Evolutionary conservation across 1,140 invertebrate genomes (phyloP).

Genomic region (Ceratosolen fusciceps): DNA sequence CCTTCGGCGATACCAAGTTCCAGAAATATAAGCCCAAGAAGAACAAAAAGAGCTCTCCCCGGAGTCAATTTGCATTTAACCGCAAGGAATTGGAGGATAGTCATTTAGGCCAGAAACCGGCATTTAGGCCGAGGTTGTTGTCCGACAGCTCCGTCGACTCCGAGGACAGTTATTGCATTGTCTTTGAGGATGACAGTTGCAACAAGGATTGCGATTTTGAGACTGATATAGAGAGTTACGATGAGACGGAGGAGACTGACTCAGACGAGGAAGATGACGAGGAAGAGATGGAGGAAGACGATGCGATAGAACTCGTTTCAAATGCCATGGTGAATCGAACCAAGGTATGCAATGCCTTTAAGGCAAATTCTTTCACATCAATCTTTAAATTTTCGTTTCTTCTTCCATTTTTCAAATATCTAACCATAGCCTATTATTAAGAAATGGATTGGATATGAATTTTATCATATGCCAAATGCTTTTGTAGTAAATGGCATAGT

Average conservation of each 20-base stretch:
- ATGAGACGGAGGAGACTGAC: slow-evolving; percentile 1
- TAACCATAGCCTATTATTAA: too few relatives aligned
- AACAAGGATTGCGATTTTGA: slow-evolving; percentile 49
- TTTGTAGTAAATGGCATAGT: too few relatives aligned
- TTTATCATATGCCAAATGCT: too few relatives aligned
- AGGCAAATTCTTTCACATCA: too few relatives aligned
- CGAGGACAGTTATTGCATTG: slow-evolving; percentile 66
- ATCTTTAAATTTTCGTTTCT: too few relatives aligned
- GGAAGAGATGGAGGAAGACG: neutral
- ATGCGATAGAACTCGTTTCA: neutral
- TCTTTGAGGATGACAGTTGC: slow-evolving; percentile 59
- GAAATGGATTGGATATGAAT: too few relatives aligned
- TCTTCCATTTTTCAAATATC: too few relatives aligned
- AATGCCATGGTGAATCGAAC: neutral
- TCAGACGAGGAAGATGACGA: slow-evolving; percentile 20
- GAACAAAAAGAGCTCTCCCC: neutral
- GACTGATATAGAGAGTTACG: slow-evolving; percentile 29
- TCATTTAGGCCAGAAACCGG: neutral
- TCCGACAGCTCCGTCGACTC: slow-evolving; percentile 67
- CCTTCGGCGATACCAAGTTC: slow-evolving; percentile 39
- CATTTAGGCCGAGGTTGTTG: slow-evolving; percentile 49
- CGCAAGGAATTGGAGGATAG: too few relatives aligned
- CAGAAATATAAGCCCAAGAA: slow-evolving; percentile 38
- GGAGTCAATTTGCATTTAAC: neutral
- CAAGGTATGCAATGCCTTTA: too few relatives aligned